Percentiles rank a stretch among this genome's conserved stretches.
Evolutionary conservation across 2,797 vertebrate genomes (phyloP).

Genomic region (Hippopotamyrus pictus): DNA sequence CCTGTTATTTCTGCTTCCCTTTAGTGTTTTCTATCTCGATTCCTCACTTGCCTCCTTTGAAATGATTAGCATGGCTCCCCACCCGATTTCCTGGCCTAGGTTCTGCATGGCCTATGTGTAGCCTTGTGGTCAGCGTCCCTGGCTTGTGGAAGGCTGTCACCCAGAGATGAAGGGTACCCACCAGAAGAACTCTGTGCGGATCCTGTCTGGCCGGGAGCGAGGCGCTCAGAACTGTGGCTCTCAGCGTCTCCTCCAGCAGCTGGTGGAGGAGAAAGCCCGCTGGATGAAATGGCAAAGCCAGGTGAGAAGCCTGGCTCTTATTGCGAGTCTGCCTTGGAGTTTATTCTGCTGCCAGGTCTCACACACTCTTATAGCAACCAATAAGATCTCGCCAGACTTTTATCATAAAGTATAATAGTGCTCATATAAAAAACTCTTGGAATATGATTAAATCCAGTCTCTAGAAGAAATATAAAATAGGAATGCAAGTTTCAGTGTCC

Average conservation of each 20-base stretch:
- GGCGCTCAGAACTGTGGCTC: slow-evolving; percentile 83
- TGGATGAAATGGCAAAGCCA: slow-evolving; percentile 99
- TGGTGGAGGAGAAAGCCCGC: slow-evolving; percentile 95
- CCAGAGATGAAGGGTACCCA: slow-evolving; percentile 72
- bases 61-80: background rate
- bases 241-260: slow-evolving; percentile 86
- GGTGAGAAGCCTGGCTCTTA: slow-evolving; percentile 52
- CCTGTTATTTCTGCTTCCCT: background rate
- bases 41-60: background rate
- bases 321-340: background rate
- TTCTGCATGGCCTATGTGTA: slow-evolving; percentile 67
- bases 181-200: slow-evolving; percentile 91
- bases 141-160: slow-evolving; percentile 40
- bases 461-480: background rate
- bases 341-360: background rate
- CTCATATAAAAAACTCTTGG: background rate
- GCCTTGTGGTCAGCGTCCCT: slow-evolving; percentile 54
- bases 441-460: background rate
- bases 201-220: slow-evolving; percentile 85
- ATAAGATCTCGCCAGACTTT: background rate
- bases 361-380: background rate
- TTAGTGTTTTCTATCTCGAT: background rate
- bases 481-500: background rate
- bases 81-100: slow-evolving; percentile 48
- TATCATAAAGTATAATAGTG: background rate